phyloP scores from a whole-genome alignment of 2,113 vertebrate species.

The Bubalus kerabau region DNA sequence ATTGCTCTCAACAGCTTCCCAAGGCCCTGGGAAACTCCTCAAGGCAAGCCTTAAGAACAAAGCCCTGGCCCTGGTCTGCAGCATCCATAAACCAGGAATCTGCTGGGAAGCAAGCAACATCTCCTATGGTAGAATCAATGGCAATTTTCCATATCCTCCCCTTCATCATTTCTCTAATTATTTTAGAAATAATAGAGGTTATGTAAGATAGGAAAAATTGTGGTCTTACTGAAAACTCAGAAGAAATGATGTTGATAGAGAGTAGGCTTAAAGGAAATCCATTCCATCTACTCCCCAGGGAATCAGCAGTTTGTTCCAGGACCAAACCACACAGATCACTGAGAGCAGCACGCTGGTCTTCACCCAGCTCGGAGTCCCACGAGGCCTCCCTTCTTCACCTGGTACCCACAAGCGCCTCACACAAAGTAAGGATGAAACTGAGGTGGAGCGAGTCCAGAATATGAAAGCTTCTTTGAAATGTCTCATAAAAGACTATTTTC shows the following conservation, averaged over 20 bases:
- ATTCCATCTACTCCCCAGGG: background rate
- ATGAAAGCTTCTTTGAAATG: background rate
- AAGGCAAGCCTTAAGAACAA: background rate
- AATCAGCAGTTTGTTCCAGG: background rate
- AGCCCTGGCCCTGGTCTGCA: rapidly evolving
- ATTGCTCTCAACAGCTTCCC: background rate
- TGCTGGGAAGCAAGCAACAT: background rate
- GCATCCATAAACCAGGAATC: background rate
- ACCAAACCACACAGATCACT: background rate
- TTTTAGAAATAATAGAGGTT: background rate
- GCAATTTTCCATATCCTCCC: background rate
- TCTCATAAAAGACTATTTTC: background rate
- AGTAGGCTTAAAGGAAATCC: background rate
- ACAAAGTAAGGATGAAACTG: background rate
- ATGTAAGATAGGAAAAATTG: background rate
- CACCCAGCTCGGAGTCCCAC: rapidly evolving
- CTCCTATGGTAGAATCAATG: background rate
- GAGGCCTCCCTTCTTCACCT: background rate
- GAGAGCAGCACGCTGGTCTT: background rate
- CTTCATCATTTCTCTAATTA: background rate
- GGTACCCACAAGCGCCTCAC: background rate
- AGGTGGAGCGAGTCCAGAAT: background rate
- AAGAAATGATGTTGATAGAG: background rate
- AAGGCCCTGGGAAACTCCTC: background rate
- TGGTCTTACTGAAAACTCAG: background rate